phyloP scores from a whole-genome alignment of 2,888 invertebrate species.

The Caenorhabditis sinica region DNA sequence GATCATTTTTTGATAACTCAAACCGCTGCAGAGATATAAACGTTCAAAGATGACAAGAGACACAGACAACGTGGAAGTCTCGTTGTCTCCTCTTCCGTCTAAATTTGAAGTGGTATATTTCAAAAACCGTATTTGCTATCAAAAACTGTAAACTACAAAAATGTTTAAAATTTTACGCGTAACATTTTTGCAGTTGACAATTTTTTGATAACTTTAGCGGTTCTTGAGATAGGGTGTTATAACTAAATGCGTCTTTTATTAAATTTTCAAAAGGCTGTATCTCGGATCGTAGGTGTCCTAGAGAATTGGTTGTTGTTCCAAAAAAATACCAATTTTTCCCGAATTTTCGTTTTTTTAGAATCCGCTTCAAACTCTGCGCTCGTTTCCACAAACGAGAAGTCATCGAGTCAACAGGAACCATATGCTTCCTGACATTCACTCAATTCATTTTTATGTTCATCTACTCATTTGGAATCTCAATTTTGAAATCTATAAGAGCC shows the following conservation, averaged over 20 bases:
- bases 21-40: not conserved
- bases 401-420: slow-evolving; percentile 43
- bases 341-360: not conserved
- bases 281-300: not conserved
- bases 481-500: slow-evolving; percentile 4
- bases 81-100: not conserved
- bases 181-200: not conserved
- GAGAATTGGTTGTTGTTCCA: no score
- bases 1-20: no score
- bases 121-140: no score
- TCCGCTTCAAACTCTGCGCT: not conserved
- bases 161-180: no score
- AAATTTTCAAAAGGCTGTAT: not conserved
- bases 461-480: slow-evolving; percentile 19
- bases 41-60: not conserved
- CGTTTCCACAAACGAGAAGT: slow-evolving; percentile 42
- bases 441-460: slow-evolving; percentile 45
- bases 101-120: no score
- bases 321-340: not conserved
- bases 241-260: no score
- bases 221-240: not conserved
- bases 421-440: slow-evolving; percentile 38
- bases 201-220: not conserved
- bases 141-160: no score
- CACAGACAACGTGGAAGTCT: no score